A percentile compares a stretch with the other conserved stretches of the same genome.
Evolutionary conservation across 2,797 vertebrate species (phyloP).

Genomic region (Rhabdophis nuchalis): DNA sequence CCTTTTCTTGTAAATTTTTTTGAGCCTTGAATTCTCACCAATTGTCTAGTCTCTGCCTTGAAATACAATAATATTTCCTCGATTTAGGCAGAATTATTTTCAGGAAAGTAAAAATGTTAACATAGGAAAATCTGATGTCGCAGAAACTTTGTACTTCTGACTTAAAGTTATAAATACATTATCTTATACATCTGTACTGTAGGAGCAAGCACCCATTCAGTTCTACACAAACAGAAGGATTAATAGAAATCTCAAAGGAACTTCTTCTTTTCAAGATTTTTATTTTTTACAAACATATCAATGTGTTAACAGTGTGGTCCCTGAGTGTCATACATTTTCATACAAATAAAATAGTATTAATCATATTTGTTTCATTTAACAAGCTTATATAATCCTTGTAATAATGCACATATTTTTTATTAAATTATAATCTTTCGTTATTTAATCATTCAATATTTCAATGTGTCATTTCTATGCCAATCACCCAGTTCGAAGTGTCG

Average conservation of each 20-base stretch:
- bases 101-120: background rate
- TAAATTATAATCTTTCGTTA: too few relatives aligned
- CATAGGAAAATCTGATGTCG: background rate
- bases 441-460: too few relatives aligned
- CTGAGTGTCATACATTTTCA: too few relatives aligned
- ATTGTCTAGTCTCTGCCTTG: background rate
- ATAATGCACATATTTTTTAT: too few relatives aligned
- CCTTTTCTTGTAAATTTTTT: background rate
- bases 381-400: too few relatives aligned
- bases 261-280: background rate
- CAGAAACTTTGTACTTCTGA: background rate
- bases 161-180: constrained; percentile 16
- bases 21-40: background rate
- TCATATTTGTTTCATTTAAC: too few relatives aligned
- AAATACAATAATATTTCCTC: background rate
- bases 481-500: too few relatives aligned
- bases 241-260: constrained; percentile 24
- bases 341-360: too few relatives aligned
- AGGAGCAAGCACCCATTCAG: background rate
- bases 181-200: constrained; percentile 2
- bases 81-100: constrained; percentile 9
- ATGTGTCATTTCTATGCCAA: too few relatives aligned
- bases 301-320: too few relatives aligned
- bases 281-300: too few relatives aligned
- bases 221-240: background rate